Evolutionary conservation across 2,888 invertebrate species (phyloP).

Genomic region (Lumbricus terrestris): DNA sequence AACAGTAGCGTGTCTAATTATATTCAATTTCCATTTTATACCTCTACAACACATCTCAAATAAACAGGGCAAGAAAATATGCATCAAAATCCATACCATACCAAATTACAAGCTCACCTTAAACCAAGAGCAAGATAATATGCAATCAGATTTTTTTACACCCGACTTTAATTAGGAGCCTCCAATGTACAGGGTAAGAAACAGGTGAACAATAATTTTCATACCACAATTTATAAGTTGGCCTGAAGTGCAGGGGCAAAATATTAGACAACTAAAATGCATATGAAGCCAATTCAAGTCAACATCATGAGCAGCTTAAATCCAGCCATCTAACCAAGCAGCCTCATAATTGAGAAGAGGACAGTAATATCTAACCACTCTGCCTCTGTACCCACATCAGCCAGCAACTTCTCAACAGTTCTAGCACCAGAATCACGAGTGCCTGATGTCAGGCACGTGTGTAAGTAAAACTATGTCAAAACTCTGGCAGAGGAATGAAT

Average conservation of each 20-base stretch:
- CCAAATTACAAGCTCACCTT: neutral
- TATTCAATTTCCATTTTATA: neutral
- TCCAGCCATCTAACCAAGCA: no score
- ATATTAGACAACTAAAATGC: neutral
- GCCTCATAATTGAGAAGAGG: no score
- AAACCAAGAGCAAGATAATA: neutral
- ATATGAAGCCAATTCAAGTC: neutral
- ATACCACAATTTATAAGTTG: neutral
- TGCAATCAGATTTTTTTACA: no score
- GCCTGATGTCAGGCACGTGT: neutral
- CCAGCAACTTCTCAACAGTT: neutral
- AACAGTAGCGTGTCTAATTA: no score
- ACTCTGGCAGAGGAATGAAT: neutral
- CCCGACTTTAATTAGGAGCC: no score
- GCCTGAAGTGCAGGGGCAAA: neutral
- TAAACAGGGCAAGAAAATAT: neutral
- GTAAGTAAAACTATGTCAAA: neutral
- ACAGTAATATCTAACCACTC: neutral
- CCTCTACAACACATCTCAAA: neutral
- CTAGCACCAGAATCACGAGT: neutral
- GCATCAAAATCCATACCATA: neutral
- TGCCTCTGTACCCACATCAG: neutral
- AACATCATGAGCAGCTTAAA: neutral
- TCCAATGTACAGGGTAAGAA: neutral
- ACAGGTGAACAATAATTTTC: neutral